Conservation (phyloP, 2,888 invertebrate species). For the Nomada ruficornis region DNA sequence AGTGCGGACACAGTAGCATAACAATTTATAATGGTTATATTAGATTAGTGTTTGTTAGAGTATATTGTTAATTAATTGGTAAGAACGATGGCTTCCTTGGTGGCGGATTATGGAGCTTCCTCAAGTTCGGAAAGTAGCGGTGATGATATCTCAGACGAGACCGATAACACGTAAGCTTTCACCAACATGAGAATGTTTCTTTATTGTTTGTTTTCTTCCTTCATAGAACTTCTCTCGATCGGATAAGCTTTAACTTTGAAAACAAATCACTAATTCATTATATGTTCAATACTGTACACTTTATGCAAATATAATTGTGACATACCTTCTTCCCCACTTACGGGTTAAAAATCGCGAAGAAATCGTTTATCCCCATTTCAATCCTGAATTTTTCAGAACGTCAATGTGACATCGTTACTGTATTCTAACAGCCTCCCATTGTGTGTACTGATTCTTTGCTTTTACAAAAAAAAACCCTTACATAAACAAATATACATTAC, state of each 20-base stretch:
- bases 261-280: background rate
- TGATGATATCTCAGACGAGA: constrained; percentile 76
- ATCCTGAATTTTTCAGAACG: background rate
- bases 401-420: background rate
- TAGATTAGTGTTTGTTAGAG: constrained; percentile 69
- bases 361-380: background rate
- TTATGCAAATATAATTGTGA: background rate
- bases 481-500: no score
- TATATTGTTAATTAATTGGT: constrained; percentile 65
- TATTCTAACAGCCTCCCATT: background rate
- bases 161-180: constrained; percentile 80
- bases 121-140: constrained; percentile 86
- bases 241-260: constrained; percentile 7
- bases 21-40: constrained; percentile 68
- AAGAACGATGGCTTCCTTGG: constrained; percentile 87
- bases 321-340: background rate
- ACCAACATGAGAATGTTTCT: constrained; percentile 35
- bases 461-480: background rate
- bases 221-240: constrained; percentile 47
- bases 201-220: constrained; percentile 56
- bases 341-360: background rate
- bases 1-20: constrained; percentile 45
- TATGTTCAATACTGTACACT: background rate
- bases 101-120: constrained; percentile 88
- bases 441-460: background rate